phyloP scores from a whole-genome alignment of 2,113 vertebrate genomes.

The Rhegmatorhina hoffmannsi region DNA sequence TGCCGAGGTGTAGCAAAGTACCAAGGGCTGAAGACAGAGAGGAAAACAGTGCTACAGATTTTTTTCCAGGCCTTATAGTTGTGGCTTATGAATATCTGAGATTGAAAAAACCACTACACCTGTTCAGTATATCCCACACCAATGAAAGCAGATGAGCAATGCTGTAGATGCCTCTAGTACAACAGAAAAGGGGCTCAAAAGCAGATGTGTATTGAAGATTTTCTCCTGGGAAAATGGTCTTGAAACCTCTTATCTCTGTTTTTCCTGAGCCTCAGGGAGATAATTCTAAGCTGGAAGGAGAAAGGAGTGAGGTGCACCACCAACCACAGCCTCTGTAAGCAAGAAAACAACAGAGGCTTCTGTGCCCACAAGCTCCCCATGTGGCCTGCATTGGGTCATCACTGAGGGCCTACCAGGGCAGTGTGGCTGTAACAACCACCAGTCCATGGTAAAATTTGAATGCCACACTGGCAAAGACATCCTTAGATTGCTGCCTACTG shows the following conservation, averaged over 20 bases:
- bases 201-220: not conserved
- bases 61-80: not conserved
- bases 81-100: not conserved
- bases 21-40: not conserved
- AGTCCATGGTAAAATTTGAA: not conserved
- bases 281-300: not conserved
- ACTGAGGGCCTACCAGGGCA: rapidly evolving
- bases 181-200: not conserved
- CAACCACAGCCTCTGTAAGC: not conserved
- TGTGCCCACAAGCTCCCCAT: rapidly evolving
- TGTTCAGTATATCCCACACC: not conserved
- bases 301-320: not conserved
- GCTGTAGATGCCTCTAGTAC: not conserved
- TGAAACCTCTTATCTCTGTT: not conserved
- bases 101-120: not conserved
- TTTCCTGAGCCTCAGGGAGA: not conserved
- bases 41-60: not conserved
- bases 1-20: not conserved
- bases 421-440: not conserved
- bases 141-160: not conserved
- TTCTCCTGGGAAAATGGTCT: not conserved
- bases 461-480: not conserved
- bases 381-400: not conserved
- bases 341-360: not conserved
- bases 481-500: not conserved